Evolutionary conservation across 2,797 vertebrate genomes (phyloP).

Genomic region (Hyperoplus immaculatus): DNA sequence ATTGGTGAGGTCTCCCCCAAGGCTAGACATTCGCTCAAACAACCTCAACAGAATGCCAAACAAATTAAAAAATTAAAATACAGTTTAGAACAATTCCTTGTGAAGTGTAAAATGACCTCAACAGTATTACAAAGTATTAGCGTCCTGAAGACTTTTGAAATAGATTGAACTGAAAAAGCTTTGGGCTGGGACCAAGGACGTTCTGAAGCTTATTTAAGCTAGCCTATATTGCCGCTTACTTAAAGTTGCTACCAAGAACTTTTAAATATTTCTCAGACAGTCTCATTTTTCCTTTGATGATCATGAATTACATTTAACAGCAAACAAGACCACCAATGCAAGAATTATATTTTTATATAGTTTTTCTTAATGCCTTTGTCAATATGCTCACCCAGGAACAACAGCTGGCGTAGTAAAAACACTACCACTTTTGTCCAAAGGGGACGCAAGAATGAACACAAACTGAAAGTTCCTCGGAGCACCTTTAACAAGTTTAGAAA

Average conservation of each 20-base stretch:
- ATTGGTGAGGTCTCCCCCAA: slow-evolving; percentile 51
- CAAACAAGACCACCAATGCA: no score
- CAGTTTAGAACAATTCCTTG: slow-evolving; percentile 53
- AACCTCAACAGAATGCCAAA: slow-evolving; percentile 40
- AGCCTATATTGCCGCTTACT: slow-evolving; percentile 38
- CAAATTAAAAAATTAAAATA: neutral
- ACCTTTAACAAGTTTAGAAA: slow-evolving; percentile 52
- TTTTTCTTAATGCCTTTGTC: no score
- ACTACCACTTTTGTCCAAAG: no score
- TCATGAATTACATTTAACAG: no score
- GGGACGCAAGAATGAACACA: no score
- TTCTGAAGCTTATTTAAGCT: slow-evolving; percentile 28
- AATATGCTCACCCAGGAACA: no score
- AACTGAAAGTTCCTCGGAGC: no score
- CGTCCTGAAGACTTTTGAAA: slow-evolving; percentile 47
- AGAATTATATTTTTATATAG: no score
- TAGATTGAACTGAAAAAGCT: slow-evolving; percentile 28
- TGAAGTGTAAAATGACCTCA: slow-evolving; percentile 56
- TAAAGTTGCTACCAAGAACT: no score
- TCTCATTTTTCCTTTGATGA: no score
- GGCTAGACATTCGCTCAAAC: slow-evolving; percentile 55
- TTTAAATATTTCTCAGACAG: no score
- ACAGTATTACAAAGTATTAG: slow-evolving; percentile 40
- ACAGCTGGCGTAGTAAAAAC: no score
- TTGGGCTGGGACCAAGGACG: slow-evolving; percentile 15